These are phyloP conservation scores for Leptosomus discolor DNA, from an alignment of 2,113 vertebrate genomes.

Conservation along the genomic window DNA sequence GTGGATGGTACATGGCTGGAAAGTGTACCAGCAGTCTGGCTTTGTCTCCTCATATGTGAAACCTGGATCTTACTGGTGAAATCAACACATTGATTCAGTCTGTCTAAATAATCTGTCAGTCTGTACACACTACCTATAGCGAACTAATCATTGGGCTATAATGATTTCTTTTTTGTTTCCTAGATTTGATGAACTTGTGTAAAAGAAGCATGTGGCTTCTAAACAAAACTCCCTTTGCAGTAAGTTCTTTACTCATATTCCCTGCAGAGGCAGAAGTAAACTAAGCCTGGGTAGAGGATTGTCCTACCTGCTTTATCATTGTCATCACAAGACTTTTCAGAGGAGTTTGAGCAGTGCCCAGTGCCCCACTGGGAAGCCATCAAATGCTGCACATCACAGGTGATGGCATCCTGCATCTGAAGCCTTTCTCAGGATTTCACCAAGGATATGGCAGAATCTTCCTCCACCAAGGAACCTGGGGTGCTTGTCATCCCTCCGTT, in stretches of 20 bases:
- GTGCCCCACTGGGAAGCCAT: rapidly evolving
- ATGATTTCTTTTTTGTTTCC: constrained; percentile 8
- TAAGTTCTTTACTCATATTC: background rate
- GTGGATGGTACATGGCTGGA: background rate
- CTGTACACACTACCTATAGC: background rate
- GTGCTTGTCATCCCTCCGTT: background rate
- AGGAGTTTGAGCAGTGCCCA: background rate
- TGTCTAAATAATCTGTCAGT: background rate
- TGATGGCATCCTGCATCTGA: background rate
- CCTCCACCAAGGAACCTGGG: background rate
- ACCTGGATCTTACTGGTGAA: background rate
- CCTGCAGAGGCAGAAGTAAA: background rate
- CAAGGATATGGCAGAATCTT: background rate
- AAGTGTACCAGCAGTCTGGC: background rate
- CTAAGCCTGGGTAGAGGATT: background rate
- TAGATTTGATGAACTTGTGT: background rate
- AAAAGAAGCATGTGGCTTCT: background rate
- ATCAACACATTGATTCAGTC: background rate
- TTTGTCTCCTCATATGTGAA: background rate
- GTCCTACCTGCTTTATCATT: background rate
- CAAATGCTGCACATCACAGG: background rate
- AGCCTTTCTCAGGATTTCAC: background rate
- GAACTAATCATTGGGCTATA: background rate
- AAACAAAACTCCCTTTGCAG: background rate
- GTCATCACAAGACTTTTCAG: background rate